These are phyloP conservation scores for Chaetops frenatus DNA, from an alignment of 2,113 vertebrate species.

Conservation along the genomic window DNA sequence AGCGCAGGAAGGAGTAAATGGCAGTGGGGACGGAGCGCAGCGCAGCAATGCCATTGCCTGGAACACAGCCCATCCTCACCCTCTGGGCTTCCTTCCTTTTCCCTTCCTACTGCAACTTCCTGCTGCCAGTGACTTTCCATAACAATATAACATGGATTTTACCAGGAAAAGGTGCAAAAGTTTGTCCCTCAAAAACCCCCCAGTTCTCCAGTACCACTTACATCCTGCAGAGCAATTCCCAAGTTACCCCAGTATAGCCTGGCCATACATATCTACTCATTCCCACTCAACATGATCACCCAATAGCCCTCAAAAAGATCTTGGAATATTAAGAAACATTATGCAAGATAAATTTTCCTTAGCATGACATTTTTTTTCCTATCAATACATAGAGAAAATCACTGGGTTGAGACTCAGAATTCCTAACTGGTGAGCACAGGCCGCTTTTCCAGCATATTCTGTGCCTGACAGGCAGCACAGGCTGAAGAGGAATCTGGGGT, in stretches of 20 bases:
- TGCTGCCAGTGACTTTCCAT: rapidly evolving
- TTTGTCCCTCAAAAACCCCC: not conserved
- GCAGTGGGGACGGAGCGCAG: conserved; percentile 95
- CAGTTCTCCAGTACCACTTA: not conserved
- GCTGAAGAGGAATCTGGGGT: not conserved
- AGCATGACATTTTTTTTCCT: not conserved
- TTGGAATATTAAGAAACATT: not conserved
- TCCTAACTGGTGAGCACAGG: not conserved
- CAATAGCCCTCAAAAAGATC: not conserved
- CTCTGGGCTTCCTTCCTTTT: not conserved
- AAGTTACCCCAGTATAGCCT: not conserved
- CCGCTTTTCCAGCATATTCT: not conserved
- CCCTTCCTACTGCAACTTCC: not conserved
- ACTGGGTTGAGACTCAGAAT: not conserved
- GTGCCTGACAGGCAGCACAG: not conserved
- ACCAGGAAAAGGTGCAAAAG: not conserved
- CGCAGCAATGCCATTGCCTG: conserved; percentile 93
- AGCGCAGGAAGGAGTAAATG: conserved; percentile 94
- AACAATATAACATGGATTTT: rapidly evolving
- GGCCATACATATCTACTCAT: not conserved
- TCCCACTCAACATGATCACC: not conserved
- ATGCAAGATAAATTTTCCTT: not conserved
- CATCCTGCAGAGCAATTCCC: not conserved
- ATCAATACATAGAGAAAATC: not conserved
- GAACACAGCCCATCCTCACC: not conserved